Conservation (phyloP, 2,113 vertebrate species). For the Perca fluviatilis region DNA sequence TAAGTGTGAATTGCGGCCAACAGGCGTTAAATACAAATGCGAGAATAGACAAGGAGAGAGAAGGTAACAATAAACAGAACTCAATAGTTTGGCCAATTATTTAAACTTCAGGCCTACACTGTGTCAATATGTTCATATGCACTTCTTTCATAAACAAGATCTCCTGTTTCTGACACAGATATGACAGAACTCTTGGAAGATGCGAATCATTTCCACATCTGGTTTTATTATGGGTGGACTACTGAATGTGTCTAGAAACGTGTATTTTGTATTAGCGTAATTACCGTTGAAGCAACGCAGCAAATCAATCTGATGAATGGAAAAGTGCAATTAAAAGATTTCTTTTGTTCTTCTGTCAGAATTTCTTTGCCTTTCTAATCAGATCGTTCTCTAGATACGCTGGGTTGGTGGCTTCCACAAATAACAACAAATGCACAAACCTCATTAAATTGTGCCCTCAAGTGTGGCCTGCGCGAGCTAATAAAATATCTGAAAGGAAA, state of each 20-base stretch:
- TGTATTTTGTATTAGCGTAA: not conserved
- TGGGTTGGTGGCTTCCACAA: constrained; percentile 36
- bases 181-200: not conserved
- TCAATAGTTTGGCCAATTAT: not conserved
- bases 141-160: not conserved
- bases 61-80: not conserved
- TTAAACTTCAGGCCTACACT: not conserved
- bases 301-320: too few species aligned
- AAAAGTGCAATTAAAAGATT: too few species aligned
- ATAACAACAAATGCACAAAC: constrained; percentile 59
- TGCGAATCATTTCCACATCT: not conserved
- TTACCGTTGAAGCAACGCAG: not conserved
- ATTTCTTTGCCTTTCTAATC: not conserved
- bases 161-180: not conserved
- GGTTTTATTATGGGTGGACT: not conserved
- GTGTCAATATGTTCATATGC: not conserved
- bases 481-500: constrained; percentile 68
- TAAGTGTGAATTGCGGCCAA: not conserved
- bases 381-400: not conserved
- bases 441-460: constrained; percentile 77
- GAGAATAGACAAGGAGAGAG: not conserved
- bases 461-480: constrained; percentile 66
- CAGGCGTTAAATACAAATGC: not conserved
- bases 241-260: not conserved
- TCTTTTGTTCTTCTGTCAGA: not conserved